phyloP scores from a whole-genome alignment of 1,140 invertebrate genomes.

The Batillaria attramentaria region DNA sequence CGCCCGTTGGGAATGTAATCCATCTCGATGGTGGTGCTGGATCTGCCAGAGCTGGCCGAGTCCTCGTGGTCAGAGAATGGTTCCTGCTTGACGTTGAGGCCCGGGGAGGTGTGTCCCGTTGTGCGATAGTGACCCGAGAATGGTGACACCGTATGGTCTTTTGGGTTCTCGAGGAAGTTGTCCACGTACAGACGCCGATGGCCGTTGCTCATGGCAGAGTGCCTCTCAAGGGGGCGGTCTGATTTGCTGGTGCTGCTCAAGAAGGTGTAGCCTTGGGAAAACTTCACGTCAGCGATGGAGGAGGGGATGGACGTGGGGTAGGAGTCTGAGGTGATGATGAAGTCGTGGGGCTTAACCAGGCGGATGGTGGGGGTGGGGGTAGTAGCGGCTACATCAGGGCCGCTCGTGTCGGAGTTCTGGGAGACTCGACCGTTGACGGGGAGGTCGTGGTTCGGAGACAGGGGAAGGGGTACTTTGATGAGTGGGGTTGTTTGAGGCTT shows the following conservation, averaged over 20 bases:
- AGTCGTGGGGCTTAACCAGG: slow-evolving; percentile 21
- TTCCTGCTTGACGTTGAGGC: not conserved
- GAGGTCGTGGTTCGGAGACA: not conserved
- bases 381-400: not conserved
- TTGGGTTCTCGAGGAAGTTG: too few species aligned
- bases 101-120: too few species aligned
- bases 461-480: not conserved
- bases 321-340: not conserved
- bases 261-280: not conserved
- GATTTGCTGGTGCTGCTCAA: not conserved
- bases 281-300: not conserved
- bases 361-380: not conserved
- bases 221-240: too few species aligned
- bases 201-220: too few species aligned
- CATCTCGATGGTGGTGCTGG: not conserved
- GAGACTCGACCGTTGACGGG: too few species aligned
- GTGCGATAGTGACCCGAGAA: too few species aligned
- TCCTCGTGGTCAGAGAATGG: not conserved
- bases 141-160: too few species aligned
- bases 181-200: too few species aligned
- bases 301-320: not conserved
- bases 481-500: too few species aligned
- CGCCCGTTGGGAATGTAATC: not conserved
- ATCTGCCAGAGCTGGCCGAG: not conserved
- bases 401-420: too few species aligned